phyloP scores from a whole-genome alignment of 2,888 invertebrate species.

The Pimpla rufipes region DNA sequence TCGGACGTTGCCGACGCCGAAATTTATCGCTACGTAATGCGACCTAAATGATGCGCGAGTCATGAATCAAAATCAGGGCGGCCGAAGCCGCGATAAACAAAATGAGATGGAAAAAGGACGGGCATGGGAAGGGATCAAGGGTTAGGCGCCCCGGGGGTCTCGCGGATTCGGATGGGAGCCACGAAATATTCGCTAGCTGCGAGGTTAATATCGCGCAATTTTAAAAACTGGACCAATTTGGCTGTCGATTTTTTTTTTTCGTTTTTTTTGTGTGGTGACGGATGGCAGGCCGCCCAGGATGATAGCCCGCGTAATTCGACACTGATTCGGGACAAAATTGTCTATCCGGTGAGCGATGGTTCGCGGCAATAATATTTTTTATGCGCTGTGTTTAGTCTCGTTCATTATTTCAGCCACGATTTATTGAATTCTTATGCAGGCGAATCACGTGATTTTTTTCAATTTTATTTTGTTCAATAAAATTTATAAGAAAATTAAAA shows the following conservation, averaged over 20 bases:
- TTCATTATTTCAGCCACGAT: conserved; percentile 50
- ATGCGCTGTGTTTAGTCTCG: conserved; percentile 1
- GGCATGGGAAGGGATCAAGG: conserved; percentile 14
- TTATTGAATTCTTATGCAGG: conserved; percentile 54
- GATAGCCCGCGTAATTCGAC: conserved; percentile 46
- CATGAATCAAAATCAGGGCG: conserved; percentile 78
- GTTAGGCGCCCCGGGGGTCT: conserved; percentile 19
- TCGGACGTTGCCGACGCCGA: conserved; percentile 69
- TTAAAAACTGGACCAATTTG: conserved; percentile 70
- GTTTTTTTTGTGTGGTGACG: conserved; percentile 36
- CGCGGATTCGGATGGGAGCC: conserved; percentile 23
- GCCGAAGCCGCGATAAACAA: conserved; percentile 55
- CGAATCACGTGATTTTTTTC: conserved; percentile 5
- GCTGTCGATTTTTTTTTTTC: conserved; percentile 62
- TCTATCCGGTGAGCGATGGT: conserved; percentile 23
- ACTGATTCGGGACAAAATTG: conserved; percentile 46
- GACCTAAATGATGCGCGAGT: conserved; percentile 76
- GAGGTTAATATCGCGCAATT: conserved; percentile 69
- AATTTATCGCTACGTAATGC: conserved; percentile 79
- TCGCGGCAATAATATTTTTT: conserved; percentile 15
- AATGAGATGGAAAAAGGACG: conserved; percentile 42
- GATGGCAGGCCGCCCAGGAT: conserved; percentile 47
- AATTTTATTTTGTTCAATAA: no score
- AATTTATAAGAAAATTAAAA: no score
- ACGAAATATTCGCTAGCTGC: conserved; percentile 40